These are phyloP conservation scores for Proteles cristata DNA, from an alignment of 2,113 vertebrate genomes.

Conservation along the genomic window DNA sequence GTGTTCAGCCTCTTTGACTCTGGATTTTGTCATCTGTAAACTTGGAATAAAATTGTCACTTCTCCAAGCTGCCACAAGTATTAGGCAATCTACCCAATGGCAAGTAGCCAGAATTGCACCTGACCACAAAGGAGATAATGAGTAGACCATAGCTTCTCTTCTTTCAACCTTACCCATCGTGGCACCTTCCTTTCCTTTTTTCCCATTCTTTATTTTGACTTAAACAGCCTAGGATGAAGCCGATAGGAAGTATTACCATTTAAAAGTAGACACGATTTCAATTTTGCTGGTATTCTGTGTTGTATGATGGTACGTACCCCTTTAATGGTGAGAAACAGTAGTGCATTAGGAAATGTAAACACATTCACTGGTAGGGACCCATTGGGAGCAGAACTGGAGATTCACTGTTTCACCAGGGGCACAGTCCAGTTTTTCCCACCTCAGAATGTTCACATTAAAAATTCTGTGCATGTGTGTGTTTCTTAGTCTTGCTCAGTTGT, in stretches of 20 bases:
- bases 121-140: neutral
- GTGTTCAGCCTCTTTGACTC: neutral
- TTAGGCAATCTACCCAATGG: neutral
- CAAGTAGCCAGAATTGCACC: neutral
- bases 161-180: neutral
- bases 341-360: neutral
- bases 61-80: neutral
- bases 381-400: neutral
- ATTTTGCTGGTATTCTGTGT: neutral
- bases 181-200: neutral
- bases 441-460: neutral
- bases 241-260: neutral
- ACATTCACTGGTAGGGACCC: no score
- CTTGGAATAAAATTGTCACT: neutral
- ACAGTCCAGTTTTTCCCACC: neutral
- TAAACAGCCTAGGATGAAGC: neutral
- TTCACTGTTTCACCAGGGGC: neutral
- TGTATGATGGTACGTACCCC: neutral
- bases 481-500: neutral
- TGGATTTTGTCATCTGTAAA: constrained; percentile 12
- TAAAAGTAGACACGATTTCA: neutral
- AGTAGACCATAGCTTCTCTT: neutral
- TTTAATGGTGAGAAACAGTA: neutral
- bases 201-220: neutral
- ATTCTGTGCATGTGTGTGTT: neutral